These are phyloP conservation scores for Pinctada fucata DNA, from an alignment of 2,888 invertebrate genomes.

Conservation along the genomic window DNA sequence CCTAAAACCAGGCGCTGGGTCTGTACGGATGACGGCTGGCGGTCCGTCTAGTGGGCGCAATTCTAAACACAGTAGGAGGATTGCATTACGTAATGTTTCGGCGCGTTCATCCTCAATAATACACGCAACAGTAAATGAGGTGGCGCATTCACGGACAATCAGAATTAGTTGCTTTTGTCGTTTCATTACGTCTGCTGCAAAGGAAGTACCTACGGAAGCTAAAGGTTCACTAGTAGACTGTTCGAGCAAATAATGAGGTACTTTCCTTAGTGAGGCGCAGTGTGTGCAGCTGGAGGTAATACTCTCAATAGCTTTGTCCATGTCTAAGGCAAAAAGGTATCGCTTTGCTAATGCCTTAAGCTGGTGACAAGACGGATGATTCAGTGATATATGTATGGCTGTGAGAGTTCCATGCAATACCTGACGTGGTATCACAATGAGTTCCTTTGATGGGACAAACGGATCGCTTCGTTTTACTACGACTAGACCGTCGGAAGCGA, in stretches of 20 bases:
- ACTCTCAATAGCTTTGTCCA: conserved; percentile 42
- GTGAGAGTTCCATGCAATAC: conserved; percentile 10
- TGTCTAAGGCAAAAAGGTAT: conserved; percentile 51
- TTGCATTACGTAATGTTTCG: no score
- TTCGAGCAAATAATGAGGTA: neutral
- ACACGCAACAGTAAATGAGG: conserved; percentile 40
- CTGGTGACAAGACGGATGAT: conserved; percentile 21
- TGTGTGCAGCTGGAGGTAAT: conserved; percentile 13
- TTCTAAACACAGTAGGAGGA: conserved; percentile 1
- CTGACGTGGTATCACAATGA: no score
- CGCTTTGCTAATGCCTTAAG: conserved; percentile 32
- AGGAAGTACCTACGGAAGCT: conserved; percentile 35
- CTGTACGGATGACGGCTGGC: neutral
- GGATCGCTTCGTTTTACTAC: no score
- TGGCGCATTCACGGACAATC: conserved; percentile 44
- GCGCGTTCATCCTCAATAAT: conserved; percentile 39
- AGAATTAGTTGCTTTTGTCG: conserved; percentile 41
- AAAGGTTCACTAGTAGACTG: conserved; percentile 43
- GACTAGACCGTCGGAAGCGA: no score
- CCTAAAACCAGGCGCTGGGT: conserved; percentile 14
- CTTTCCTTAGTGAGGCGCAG: conserved; percentile 12
- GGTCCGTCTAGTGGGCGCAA: conserved; percentile 19
- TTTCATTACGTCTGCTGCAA: conserved; percentile 50
- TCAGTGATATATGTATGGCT: neutral
- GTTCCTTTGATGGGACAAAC: no score